Evolutionary conservation across 2,888 invertebrate species (phyloP), one percentile per base, ranked within the genome.

Genomic region (Leptinotarsa rubiginosa): DNA sequence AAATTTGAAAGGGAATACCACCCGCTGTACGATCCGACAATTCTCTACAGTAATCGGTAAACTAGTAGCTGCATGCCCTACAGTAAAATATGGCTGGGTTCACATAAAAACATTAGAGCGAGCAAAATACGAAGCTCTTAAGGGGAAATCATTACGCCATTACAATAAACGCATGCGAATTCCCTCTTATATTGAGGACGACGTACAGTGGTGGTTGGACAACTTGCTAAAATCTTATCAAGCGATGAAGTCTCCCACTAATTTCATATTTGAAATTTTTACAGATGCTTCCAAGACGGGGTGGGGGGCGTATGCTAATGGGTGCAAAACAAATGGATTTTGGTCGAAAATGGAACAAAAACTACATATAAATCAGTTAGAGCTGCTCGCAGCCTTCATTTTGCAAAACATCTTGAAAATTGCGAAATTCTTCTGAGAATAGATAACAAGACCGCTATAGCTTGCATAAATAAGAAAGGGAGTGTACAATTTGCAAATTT

Each of bases 21-120:
- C 31, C 3, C 25, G 41, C 16, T 18, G 31, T 56, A 69, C 10
- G 13, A 18, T 64, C 5, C 4, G 49, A 62, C 25, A 64, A 2
- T 49, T 70, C 49, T 20, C 64, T 22, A 47, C 4, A 47, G n/a
- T 64, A n/a, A 25, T 70, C 13, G 49, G 70, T 47, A 62, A 41
- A 47, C 18, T 69, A 41, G 22, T 62, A 4, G 16, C 56, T 31
- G 15, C 31, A 31, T 69, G 69, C 13, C 69, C 70, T 3, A 49
- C 65, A 18, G 64, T 47, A 62, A 62, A 64, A 64, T 64, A 70
- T 50, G 31, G 70, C n/a, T 65, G 65, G 65, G 41, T 31, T 5
- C 65, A 65, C 47, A 31, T 65, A 12, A 65, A 65, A 47, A 65
- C n/a, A 10, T 31, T 15, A 65, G 22, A 65, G n/a, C 25, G n/a